phyloP scores from a whole-genome alignment of 2,113 vertebrate genomes.

The Python bivittatus region DNA sequence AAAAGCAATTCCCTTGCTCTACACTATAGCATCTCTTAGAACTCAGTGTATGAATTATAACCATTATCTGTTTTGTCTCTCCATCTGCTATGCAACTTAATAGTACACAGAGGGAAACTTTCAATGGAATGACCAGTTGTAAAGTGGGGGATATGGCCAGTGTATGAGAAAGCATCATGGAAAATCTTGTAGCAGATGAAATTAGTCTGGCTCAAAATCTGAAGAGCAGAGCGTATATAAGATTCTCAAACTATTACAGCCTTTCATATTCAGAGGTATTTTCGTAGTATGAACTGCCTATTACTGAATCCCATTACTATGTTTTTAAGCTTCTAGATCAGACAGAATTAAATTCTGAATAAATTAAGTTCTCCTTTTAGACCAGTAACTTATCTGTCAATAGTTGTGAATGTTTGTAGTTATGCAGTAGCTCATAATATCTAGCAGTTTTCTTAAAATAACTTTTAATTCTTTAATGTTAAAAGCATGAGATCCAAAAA shows the following conservation, averaged over 20 bases:
- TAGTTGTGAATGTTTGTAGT: not conserved
- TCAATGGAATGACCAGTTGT: not conserved
- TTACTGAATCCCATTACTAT: not conserved
- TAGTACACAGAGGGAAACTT: not conserved
- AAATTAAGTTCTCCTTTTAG: not conserved
- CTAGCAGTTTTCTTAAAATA: not conserved
- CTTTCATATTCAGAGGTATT: not conserved
- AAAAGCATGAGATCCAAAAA: not conserved
- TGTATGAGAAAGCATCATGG: not conserved
- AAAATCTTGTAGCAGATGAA: not conserved
- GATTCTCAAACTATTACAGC: not conserved
- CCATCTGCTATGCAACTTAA: not conserved
- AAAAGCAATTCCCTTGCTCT: not conserved
- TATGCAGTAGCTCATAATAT: not conserved
- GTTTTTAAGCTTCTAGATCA: not conserved
- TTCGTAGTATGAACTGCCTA: not conserved
- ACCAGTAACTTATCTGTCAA: not conserved
- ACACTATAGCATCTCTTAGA: not conserved
- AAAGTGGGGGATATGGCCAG: not conserved
- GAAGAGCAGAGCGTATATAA: not conserved
- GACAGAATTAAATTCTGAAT: not conserved
- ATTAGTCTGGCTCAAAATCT: not conserved
- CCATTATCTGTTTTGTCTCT: not conserved
- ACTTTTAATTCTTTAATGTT: not conserved
- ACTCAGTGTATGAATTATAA: not conserved